Evolutionary conservation across 2,888 invertebrate species (phyloP).

Genomic region (Invenusta paracnida): DNA sequence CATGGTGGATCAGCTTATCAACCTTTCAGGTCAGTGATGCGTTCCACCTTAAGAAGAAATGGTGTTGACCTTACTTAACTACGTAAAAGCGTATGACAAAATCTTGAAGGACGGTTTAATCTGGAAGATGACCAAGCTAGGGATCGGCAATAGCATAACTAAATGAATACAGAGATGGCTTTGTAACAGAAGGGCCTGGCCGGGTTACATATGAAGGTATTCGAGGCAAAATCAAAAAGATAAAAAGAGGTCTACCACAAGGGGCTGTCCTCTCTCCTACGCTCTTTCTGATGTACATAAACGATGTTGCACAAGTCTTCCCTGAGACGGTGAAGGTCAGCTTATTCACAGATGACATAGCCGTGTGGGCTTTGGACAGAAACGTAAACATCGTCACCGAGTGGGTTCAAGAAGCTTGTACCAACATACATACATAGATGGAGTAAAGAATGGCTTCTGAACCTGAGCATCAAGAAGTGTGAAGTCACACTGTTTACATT

Average conservation of each 20-base stretch:
- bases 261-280: neutral
- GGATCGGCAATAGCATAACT: neutral
- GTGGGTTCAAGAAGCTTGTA: neutral
- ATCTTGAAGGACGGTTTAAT: neutral
- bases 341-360: neutral
- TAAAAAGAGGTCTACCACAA: too few relatives aligned
- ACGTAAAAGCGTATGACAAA: neutral
- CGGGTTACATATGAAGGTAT: neutral
- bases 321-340: neutral
- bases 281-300: neutral
- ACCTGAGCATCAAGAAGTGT: neutral
- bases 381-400: neutral
- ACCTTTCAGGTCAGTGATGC: neutral
- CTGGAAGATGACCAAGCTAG: neutral
- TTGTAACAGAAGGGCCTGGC: neutral
- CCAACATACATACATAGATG: neutral
- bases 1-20: neutral
- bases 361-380: neutral
- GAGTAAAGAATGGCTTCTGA: neutral
- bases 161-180: neutral
- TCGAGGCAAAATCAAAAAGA: neutral
- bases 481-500: neutral
- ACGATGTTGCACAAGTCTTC: too few relatives aligned
- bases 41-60: neutral
- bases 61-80: neutral